A percentile compares a stretch with the other conserved stretches of the same genome.
Evolutionary conservation across 2,797 vertebrate species (phyloP).

Genomic region (Falco peregrinus): DNA sequence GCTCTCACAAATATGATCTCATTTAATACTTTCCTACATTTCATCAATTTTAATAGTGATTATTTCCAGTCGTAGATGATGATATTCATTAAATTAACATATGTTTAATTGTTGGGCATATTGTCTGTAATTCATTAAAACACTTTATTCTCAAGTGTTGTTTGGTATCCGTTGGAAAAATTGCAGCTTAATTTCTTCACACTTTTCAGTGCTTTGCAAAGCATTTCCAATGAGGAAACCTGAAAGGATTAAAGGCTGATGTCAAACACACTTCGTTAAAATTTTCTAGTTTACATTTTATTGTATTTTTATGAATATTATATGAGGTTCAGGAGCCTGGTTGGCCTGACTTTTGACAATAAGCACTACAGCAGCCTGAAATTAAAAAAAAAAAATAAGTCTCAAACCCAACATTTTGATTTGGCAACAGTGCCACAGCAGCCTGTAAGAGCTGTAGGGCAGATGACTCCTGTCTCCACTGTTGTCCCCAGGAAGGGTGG

Average conservation of each 20-base stretch:
- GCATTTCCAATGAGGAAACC: background rate
- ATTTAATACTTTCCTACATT: background rate
- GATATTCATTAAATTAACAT: background rate
- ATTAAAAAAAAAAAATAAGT: background rate
- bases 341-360: background rate
- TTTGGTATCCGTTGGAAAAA: background rate
- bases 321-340: background rate
- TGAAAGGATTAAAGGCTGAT: background rate
- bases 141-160: background rate
- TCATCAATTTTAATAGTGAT: background rate
- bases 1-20: background rate
- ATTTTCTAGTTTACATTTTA: background rate
- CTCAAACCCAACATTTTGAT: background rate
- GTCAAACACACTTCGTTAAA: background rate
- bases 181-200: background rate
- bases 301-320: background rate
- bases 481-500: background rate
- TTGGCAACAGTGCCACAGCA: background rate
- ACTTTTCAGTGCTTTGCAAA: slow-evolving; percentile 12
- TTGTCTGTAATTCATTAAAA: background rate
- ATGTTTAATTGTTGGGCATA: background rate
- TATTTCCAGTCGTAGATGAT: background rate
- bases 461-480: background rate
- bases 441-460: background rate
- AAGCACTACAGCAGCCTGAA: background rate